Evolutionary conservation across 92 coral and sea anemone species (phyloP).

Genomic region (Micromussa lordhowensis): DNA sequence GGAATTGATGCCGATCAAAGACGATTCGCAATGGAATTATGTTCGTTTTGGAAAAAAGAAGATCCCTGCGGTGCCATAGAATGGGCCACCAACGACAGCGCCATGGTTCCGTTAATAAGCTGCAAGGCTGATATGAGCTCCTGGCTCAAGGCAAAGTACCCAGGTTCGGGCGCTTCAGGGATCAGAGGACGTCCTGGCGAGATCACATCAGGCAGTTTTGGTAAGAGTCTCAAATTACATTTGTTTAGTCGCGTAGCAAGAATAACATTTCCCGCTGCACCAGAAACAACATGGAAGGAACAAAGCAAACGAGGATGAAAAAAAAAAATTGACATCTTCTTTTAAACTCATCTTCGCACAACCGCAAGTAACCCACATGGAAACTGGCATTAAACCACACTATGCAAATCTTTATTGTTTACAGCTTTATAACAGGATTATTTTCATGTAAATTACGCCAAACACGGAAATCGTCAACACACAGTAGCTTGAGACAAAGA

Average conservation of each 20-base stretch:
- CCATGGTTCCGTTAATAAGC: conserved; percentile 24
- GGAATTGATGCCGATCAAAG: too few relatives aligned
- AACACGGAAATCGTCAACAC: background rate
- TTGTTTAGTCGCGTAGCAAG: too few relatives aligned
- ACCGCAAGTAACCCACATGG: background rate
- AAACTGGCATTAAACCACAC: background rate
- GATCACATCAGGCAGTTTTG: too few relatives aligned
- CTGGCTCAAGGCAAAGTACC: too few relatives aligned
- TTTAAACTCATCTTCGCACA: background rate
- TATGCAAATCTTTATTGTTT: background rate
- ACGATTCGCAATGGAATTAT: too few relatives aligned
- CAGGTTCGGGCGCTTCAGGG: too few relatives aligned
- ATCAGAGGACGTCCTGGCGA: too few relatives aligned
- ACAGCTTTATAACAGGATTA: background rate
- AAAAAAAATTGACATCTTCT: background rate
- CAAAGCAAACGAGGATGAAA: too few relatives aligned
- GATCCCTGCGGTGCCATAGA: conserved; percentile 48
- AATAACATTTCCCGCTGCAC: too few relatives aligned
- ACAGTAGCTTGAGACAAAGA: background rate
- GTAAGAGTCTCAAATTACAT: too few relatives aligned
- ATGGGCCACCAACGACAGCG: conserved; percentile 38
- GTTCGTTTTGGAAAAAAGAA: conserved; percentile 36
- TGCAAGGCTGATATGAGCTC: conserved; percentile 21
- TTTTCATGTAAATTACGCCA: background rate
- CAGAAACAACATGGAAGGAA: too few relatives aligned